Evolutionary conservation across 2,113 vertebrate species (phyloP).

Genomic region (Brienomyrus brachyistius): DNA sequence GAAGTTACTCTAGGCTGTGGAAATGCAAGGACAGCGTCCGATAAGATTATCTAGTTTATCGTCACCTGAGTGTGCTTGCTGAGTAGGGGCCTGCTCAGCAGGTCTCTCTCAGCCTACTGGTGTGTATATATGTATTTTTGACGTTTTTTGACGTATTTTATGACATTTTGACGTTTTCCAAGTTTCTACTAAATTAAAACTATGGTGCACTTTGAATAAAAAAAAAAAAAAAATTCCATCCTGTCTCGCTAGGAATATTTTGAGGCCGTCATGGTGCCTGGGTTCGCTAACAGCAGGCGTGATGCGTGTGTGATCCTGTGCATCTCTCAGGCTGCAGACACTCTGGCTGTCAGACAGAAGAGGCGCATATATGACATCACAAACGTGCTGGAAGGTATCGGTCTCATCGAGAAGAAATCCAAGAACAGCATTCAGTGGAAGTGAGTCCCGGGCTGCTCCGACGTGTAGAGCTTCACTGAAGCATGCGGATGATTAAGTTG

Average conservation of each 20-base stretch:
- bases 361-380: conserved; percentile 97
- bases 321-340: conserved; percentile 81
- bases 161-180: background rate
- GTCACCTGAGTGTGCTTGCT: background rate
- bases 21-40: background rate
- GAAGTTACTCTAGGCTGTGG: background rate
- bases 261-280: background rate
- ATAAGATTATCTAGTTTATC: background rate
- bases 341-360: conserved; percentile 92
- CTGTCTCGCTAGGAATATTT: background rate
- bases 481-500: background rate
- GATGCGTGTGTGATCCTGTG: background rate
- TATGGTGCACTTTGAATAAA: background rate
- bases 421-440: conserved; percentile 99
- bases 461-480: background rate
- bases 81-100: background rate
- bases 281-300: background rate
- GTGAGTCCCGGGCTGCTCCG: conserved; percentile 61
- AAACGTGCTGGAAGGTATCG: conserved; percentile 94
- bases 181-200: background rate
- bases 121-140: too few species aligned
- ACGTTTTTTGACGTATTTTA: too few species aligned
- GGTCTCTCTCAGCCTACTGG: background rate
- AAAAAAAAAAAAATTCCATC: background rate
- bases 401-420: conserved; percentile 96